Conservation (phyloP, 2,888 invertebrate genomes). For the Folsomia candida region DNA sequence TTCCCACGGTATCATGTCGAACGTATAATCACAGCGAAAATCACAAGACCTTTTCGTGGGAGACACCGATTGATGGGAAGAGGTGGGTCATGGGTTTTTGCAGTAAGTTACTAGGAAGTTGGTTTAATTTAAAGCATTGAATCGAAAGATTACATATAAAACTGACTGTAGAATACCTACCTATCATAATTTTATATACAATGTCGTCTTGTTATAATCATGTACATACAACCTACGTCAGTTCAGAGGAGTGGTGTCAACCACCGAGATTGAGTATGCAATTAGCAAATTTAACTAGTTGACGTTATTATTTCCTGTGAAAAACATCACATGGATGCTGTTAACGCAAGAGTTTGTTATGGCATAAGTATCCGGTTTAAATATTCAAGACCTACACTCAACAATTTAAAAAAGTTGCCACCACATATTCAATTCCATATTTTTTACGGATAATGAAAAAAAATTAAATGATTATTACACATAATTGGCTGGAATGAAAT, state of each 20-base stretch:
- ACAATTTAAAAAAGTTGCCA: conserved; percentile 32
- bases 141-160: no score
- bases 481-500: not conserved
- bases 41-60: no score
- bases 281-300: conserved; percentile 75
- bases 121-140: no score
- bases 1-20: no score
- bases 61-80: no score
- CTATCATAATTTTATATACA: no score
- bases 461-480: conserved; percentile 44
- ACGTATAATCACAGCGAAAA: no score
- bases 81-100: no score
- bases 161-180: no score
- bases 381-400: conserved; percentile 6
- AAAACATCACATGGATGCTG: conserved; percentile 60
- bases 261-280: conserved; percentile 92
- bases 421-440: conserved; percentile 41
- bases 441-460: conserved; percentile 34
- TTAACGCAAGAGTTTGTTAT: conserved; percentile 41
- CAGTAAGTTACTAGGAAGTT: no score
- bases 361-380: conserved; percentile 30
- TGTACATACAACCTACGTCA: no score
- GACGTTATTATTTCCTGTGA: conserved; percentile 92
- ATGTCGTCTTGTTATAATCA: no score
- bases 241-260: conserved; percentile 98